Conservation (phyloP, 2,888 invertebrate genomes). For the Smittia sp. region DNA sequence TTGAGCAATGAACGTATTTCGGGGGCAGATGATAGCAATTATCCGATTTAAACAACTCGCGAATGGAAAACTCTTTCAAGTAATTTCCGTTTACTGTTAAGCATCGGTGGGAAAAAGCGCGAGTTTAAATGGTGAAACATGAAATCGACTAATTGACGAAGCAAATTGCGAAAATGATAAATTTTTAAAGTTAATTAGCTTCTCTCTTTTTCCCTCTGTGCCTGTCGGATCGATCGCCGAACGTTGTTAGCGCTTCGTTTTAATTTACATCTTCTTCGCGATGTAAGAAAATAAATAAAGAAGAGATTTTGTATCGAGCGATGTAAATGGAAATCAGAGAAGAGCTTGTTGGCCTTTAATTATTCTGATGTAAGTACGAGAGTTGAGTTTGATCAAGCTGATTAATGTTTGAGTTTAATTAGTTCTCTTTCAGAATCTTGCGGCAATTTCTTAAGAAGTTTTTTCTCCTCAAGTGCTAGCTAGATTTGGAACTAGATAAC, state of each 20-base stretch:
- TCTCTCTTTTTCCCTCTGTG: neutral
- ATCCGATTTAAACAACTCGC: neutral
- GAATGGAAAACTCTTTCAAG: neutral
- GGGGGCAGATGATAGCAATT: conserved; percentile 25
- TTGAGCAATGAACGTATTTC: neutral
- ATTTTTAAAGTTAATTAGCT: conserved; percentile 10
- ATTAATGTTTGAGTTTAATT: no score
- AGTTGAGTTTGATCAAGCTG: no score
- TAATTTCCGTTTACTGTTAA: neutral
- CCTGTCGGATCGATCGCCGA: neutral
- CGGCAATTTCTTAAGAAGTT: no score
- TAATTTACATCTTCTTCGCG: neutral
- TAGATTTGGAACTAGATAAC: no score
- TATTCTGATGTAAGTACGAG: no score
- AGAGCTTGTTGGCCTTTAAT: no score
- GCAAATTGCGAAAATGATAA: conserved; percentile 5
- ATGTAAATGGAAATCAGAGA: neutral
- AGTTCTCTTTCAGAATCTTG: no score
- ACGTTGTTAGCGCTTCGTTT: neutral
- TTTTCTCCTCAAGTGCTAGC: no score
- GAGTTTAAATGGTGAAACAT: neutral
- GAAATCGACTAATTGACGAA: conserved; percentile 3
- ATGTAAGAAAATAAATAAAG: neutral
- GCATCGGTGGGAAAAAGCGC: neutral
- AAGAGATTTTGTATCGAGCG: neutral